Percentiles rank a stretch among this genome's conserved stretches.
phyloP scores from a whole-genome alignment of 2,797 vertebrate genomes.

The Lacerta agilis region DNA sequence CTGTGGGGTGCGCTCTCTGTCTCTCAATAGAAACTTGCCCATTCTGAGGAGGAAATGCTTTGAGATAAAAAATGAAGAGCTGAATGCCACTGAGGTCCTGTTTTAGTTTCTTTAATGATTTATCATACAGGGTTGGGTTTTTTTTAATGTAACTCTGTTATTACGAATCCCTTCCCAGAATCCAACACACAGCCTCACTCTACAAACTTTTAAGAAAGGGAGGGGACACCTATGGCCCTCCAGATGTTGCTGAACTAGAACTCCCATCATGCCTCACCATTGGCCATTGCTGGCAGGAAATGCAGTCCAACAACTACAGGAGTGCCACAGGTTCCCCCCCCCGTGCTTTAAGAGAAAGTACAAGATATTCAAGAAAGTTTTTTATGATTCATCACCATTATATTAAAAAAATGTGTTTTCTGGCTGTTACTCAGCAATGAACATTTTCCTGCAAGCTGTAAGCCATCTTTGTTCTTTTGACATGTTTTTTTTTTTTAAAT shows the following conservation, averaged over 20 bases:
- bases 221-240: too few species aligned
- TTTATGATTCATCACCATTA: not conserved
- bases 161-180: not conserved
- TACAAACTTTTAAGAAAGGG: not conserved
- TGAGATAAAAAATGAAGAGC: too few species aligned
- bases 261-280: too few species aligned
- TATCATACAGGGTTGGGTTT: not conserved
- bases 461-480: not conserved
- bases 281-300: too few species aligned
- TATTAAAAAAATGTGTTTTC: not conserved
- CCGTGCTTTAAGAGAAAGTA: too few species aligned
- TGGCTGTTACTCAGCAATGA: not conserved
- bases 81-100: not conserved
- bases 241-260: too few species aligned
- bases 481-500: not conserved
- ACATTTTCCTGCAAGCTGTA: not conserved
- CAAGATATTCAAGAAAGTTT: not conserved
- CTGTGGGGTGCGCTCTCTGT: too few species aligned
- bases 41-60: not conserved
- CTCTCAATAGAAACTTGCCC: not conserved
- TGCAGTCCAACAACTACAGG: too few species aligned
- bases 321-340: too few species aligned
- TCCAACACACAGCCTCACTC: not conserved
- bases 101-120: not conserved
- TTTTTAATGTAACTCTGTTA: not conserved